Conservation (phyloP, 2,888 invertebrate species). For the Piscicola geometra region DNA sequence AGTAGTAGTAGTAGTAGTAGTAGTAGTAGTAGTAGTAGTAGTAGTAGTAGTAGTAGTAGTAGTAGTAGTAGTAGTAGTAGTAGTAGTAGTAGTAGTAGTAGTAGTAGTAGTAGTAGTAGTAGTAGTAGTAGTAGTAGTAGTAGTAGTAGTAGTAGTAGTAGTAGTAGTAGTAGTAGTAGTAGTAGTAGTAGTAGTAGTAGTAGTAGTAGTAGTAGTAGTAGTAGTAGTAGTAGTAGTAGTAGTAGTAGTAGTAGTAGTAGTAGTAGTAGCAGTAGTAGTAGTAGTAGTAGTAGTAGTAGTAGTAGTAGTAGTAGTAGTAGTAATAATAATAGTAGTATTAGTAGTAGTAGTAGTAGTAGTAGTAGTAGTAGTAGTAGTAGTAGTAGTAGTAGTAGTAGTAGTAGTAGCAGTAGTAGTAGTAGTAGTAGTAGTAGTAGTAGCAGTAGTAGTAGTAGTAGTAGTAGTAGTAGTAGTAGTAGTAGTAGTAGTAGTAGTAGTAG, state of each 20-base stretch:
- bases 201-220: too few relatives aligned
- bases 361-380: too few relatives aligned
- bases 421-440: constrained; percentile 31
- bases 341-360: too few relatives aligned
- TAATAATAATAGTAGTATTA: too few relatives aligned
- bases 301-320: constrained; percentile 15
- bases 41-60: constrained; percentile 25
- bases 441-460: constrained; percentile 32
- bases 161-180: too few relatives aligned
- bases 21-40: constrained; percentile 28
- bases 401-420: too few relatives aligned
- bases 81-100: not conserved
- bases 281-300: constrained; percentile 10
- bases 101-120: not conserved
- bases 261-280: not conserved
- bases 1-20: constrained; percentile 20
- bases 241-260: constrained; percentile 15
- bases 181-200: too few relatives aligned
- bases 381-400: too few relatives aligned
- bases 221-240: too few relatives aligned
- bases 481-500: constrained; percentile 34
- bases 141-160: too few relatives aligned
- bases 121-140: not conserved
- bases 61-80: constrained; percentile 11
- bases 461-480: constrained; percentile 33